phyloP scores from a whole-genome alignment of 2,797 vertebrate species.

The Enteromius anoplus region DNA sequence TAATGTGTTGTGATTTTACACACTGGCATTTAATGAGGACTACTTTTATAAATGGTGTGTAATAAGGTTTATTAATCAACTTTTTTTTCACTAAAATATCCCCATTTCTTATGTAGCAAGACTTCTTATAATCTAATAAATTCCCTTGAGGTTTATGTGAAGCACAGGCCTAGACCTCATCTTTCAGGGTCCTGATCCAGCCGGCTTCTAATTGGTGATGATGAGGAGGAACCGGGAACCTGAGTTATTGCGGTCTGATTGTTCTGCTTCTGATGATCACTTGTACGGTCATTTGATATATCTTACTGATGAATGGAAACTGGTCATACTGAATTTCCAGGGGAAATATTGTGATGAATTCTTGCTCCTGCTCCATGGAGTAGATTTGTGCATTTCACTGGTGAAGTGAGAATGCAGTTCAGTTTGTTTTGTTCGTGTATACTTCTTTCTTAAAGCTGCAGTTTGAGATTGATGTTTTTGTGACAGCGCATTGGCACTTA shows the following conservation, averaged over 20 bases:
- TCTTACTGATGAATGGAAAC: not conserved
- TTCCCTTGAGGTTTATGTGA: not conserved
- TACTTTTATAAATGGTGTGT: not conserved
- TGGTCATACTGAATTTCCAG: not conserved
- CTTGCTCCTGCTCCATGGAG: not conserved
- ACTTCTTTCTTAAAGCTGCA: not conserved
- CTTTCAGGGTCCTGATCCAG: conserved; percentile 2
- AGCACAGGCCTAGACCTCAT: not conserved
- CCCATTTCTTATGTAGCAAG: not conserved
- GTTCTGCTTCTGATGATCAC: not conserved
- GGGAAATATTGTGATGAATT: conserved; percentile 4
- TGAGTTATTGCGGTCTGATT: conserved; percentile 3
- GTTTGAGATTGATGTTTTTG: not conserved
- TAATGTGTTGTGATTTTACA: conserved; percentile 35
- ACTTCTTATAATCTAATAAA: not conserved
- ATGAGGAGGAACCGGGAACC: conserved; percentile 5
- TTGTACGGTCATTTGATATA: conserved; percentile 19
- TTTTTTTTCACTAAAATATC: not conserved
- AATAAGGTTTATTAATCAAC: not conserved
- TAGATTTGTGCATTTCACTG: not conserved
- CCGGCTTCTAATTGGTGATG: not conserved
- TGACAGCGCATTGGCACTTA: not conserved
- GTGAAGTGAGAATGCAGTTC: not conserved
- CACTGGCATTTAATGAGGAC: conserved; percentile 8
- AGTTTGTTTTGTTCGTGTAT: not conserved